Conservation (phyloP, 2,113 vertebrate species). For the Jaculus jaculus region DNA sequence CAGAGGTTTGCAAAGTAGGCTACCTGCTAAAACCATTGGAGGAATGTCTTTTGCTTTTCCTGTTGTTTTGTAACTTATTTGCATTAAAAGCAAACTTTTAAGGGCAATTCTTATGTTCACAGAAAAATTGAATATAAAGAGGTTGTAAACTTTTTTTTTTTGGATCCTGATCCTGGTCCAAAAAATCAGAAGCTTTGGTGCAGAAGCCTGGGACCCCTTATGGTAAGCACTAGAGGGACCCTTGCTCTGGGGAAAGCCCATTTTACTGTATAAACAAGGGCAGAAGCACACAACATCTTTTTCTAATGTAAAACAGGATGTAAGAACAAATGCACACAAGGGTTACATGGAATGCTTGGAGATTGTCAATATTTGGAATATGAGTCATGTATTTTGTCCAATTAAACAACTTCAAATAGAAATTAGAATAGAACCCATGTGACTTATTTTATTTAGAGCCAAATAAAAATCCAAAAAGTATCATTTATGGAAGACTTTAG, state of each 20-base stretch:
- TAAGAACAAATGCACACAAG: background rate
- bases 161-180: background rate
- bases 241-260: background rate
- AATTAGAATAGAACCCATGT: slow-evolving; percentile 29
- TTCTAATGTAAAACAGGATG: background rate
- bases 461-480: slow-evolving; percentile 43
- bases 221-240: background rate
- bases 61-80: slow-evolving; percentile 27
- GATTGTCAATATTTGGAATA: slow-evolving; percentile 29
- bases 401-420: slow-evolving; percentile 32
- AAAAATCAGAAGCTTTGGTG: background rate
- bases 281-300: background rate
- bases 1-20: background rate
- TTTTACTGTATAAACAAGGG: background rate
- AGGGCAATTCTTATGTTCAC: background rate
- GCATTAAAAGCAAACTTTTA: background rate
- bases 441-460: background rate
- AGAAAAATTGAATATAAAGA: slow-evolving; percentile 1
- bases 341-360: background rate
- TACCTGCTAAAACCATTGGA: background rate
- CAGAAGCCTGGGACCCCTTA: background rate
- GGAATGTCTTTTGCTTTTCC: background rate
- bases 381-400: slow-evolving; percentile 36
- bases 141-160: slow-evolving; percentile 16
- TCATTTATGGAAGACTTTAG: slow-evolving; percentile 19